phyloP scores from a whole-genome alignment of 2,797 vertebrate genomes.

The Fistularia commersonii region DNA sequence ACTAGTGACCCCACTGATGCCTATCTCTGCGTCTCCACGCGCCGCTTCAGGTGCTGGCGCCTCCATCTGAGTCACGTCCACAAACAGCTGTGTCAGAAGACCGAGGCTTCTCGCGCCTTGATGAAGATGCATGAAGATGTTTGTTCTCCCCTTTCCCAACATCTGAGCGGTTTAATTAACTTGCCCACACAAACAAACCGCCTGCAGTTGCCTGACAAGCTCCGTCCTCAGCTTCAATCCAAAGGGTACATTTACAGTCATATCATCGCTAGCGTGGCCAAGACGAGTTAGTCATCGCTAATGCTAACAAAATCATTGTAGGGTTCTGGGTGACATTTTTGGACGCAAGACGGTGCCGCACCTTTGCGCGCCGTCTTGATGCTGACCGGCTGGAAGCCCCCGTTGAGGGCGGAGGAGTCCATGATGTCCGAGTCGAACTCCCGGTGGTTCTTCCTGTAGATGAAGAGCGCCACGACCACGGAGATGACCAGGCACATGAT shows the following conservation, averaged over 20 bases:
- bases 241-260: conserved; percentile 41
- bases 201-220: conserved; percentile 19
- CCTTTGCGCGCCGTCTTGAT: conserved; percentile 94
- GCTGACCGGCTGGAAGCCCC: conserved; percentile 93
- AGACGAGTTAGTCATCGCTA: background rate
- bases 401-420: conserved; percentile 89
- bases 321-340: too few species aligned
- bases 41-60: too few species aligned
- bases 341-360: conserved; percentile 43
- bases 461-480: conserved; percentile 85
- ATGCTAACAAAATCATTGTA: too few species aligned
- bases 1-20: too few species aligned
- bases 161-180: conserved; percentile 53
- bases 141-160: conserved; percentile 19
- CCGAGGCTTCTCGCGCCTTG: conserved; percentile 53
- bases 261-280: background rate
- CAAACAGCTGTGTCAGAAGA: conserved; percentile 4
- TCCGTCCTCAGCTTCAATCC: conserved; percentile 13
- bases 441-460: conserved; percentile 93
- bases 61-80: background rate
- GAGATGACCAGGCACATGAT: conserved; percentile 94
- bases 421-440: conserved; percentile 93
- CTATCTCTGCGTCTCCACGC: too few species aligned
- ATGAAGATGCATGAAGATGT: conserved; percentile 44
- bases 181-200: conserved; percentile 1